Conservation (phyloP, 2,797 vertebrate genomes). For the Eulemur coronatus region DNA sequence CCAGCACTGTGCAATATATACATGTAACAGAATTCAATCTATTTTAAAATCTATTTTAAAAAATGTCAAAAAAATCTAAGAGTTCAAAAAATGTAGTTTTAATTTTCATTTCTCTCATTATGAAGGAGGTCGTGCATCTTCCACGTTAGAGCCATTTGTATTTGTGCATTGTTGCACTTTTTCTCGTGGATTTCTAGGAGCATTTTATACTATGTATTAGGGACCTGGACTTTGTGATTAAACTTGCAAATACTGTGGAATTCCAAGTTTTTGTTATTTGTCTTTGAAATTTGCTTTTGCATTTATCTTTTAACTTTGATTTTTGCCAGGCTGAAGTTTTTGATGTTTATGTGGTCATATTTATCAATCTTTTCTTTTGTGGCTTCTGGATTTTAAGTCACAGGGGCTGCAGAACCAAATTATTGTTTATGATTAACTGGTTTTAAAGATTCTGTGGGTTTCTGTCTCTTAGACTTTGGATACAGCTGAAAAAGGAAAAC, state of each 20-base stretch:
- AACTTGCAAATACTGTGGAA: neutral
- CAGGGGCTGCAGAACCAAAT: neutral
- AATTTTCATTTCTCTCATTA: neutral
- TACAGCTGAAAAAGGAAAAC: neutral
- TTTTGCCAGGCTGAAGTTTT: neutral
- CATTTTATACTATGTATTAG: neutral
- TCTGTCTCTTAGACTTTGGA: neutral
- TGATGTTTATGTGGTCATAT: neutral
- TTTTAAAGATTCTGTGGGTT: neutral
- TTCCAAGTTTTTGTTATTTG: neutral
- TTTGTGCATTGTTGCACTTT: neutral
- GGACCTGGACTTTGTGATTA: neutral
- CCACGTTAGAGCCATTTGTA: neutral
- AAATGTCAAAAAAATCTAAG: too few relatives aligned
- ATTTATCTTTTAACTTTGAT: neutral
- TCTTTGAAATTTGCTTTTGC: neutral
- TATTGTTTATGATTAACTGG: neutral
- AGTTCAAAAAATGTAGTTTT: neutral
- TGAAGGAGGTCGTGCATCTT: neutral
- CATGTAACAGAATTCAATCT: too few relatives aligned
- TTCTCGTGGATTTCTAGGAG: neutral
- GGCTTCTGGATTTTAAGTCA: slow-evolving; percentile 20
- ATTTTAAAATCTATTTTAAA: too few relatives aligned
- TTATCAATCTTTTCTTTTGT: neutral
- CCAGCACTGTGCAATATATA: too few relatives aligned